Evolutionary conservation across 2,797 vertebrate genomes (phyloP), one percentile per base, ranked within the genome.

Genomic region (Hafferia zeledoni): DNA sequence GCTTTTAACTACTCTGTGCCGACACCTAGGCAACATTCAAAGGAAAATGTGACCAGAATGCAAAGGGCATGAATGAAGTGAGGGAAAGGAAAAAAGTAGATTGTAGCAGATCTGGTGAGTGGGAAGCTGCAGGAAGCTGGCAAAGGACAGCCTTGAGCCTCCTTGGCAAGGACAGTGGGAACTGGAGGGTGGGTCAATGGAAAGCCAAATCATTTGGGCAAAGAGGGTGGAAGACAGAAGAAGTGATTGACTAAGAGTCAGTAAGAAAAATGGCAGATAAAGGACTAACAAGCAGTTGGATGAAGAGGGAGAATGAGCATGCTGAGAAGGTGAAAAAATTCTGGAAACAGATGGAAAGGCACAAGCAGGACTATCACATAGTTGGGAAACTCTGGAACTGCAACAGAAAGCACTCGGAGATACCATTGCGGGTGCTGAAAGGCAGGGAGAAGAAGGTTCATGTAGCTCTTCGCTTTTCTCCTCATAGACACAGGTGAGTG

Each of bases 31-130:
- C 91, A 96, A 95, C 79, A 65, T 0, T 35, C 79, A 95, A 92
- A 92, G 91, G 91, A 94, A 92, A 95, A 91, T 91, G 94, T 95
- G 92, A 95, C 76, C 59, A 81, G 95, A 96, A 97, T 93, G 71
- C 71, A 93, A 89, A 93, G 65, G 65, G 65, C 72, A 90, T 65
- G 67, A 96, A 88, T 49, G 57, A 92, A 96, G 47, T 23, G 35
- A 92, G 89, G 82, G 75, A 92, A 90, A 87, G 61, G 81, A 94
- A 86, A 86, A 68, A 92, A 91, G 82, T 61, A 72, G 76, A 86
- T 63, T 94, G 65, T 27, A 75, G 75, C 55, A 83, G 65, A 92
- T 72, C 63, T 37, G 5, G 65, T 76, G 76, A 92, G 91, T 56
- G 50, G 84, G 92, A 94, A 94, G 84, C 79, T 91, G 59, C 86